Evolutionary conservation across 2,113 vertebrate genomes (phyloP).

Genomic region (Pseudorasbora parva): DNA sequence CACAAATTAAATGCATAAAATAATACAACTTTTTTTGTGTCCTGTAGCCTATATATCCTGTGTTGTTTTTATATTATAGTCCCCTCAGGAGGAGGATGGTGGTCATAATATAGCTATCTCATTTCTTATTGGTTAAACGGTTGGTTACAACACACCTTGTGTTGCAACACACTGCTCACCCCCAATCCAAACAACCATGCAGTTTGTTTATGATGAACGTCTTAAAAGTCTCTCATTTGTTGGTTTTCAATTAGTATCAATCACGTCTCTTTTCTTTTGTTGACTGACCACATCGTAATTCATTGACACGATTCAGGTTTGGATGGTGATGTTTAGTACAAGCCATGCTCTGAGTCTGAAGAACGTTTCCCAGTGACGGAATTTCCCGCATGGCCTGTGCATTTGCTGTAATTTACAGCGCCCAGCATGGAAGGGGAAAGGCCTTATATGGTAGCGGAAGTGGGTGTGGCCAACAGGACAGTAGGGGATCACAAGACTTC

Average conservation of each 20-base stretch:
- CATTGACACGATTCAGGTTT: background rate
- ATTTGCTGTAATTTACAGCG: slow-evolving; percentile 73
- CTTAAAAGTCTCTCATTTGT: background rate
- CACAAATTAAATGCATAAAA: background rate
- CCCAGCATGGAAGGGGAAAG: slow-evolving; percentile 67
- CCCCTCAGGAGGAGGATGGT: background rate
- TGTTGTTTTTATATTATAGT: background rate
- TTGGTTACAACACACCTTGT: background rate
- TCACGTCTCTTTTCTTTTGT: background rate
- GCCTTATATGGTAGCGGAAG: slow-evolving; percentile 78
- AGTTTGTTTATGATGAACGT: background rate
- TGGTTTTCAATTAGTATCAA: background rate
- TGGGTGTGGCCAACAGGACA: slow-evolving; percentile 70
- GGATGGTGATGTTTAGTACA: slow-evolving; percentile 11
- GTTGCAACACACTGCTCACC: background rate
- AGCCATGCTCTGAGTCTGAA: background rate
- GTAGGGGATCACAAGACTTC: slow-evolving; percentile 75
- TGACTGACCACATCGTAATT: background rate
- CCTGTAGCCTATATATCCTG: background rate
- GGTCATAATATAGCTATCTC: background rate
- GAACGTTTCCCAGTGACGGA: slow-evolving; percentile 68
- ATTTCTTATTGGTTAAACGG: background rate
- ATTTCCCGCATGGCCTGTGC: slow-evolving; percentile 78
- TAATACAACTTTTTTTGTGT: background rate
- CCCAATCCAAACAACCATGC: background rate